Base-by-base conservation (phyloP, 2,797 vertebrate genomes). In the Zenarchopterus dispar region DNA sequence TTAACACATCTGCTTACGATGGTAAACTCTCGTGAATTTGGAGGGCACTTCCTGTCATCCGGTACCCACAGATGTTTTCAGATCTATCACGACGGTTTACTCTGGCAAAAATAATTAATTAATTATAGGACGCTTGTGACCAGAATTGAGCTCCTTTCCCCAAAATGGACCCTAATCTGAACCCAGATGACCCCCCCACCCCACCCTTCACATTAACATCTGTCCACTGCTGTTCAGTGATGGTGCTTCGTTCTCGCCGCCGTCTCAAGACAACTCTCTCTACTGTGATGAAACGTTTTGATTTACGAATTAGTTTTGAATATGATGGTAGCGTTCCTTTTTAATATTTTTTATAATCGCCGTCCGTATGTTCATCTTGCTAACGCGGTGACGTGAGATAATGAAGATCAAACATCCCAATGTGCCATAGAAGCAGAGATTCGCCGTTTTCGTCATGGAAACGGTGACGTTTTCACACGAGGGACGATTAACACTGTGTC, bases 361-460 rank as follows among this genome's bases (percentile, higher is more conserved):
- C 28, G 51, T 75, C 41, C 3, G n/a, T 67, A 53, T 49, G 55
- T 65, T 62, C 22, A 50, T 65, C 31, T 61, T 61, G 54, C 26
- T 58, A 57, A 65, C 62, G 61, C 70, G 23, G 22, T 44, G 44
- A 70, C 57, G 45, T 4, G 16, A 44, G 46, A 51, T 18, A 28
- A 55, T 45, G 19, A 56, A 31, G 45, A 62, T 70, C 23, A 62
- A 75, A 67, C 53, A 31, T 31, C 28, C 28, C 8, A 31, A 55
- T 50, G 89, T 91, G 89, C 89, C 89, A 89, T 86, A 82, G 75
- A 61, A 52, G 64, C 81, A 49, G 62, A 73, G 62, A 57, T 59
- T 76, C 70, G 62, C 79, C 72, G 68, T 26, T 21, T 41, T 61
- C 21, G 15, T 48, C 44, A 36, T 13, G 18, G 21, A 36, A 4